phyloP scores from a whole-genome alignment of 1,140 invertebrate species.

The Neodiprion lecontei region DNA sequence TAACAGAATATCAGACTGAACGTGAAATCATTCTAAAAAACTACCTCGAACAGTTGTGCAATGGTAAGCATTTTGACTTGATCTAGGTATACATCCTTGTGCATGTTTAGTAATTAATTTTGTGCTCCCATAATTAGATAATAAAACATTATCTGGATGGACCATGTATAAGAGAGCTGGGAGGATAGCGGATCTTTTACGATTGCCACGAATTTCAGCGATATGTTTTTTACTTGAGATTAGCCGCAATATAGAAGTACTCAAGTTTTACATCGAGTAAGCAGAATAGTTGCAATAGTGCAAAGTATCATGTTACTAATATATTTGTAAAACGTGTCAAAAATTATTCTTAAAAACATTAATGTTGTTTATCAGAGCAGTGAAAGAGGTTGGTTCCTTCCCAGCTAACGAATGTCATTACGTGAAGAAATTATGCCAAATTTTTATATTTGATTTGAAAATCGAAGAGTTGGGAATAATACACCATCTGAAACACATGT shows the following conservation, averaged over 20 bases:
- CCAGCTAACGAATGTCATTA: not conserved
- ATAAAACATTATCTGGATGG: not conserved
- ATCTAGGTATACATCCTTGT: conserved; percentile 14
- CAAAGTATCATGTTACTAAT: conserved; percentile 9
- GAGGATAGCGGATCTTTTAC: conserved; percentile 39
- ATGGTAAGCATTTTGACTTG: conserved; percentile 29
- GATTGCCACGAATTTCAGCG: conserved; percentile 32
- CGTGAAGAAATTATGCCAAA: not conserved
- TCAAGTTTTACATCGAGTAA: conserved; percentile 36
- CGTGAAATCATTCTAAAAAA: conserved; percentile 37
- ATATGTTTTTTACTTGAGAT: conserved; percentile 32
- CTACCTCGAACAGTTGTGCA: conserved; percentile 28
- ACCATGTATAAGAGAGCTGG: conserved; percentile 24
- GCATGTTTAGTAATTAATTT: not conserved
- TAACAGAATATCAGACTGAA: conserved; percentile 31
- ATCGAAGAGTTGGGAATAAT: not conserved
- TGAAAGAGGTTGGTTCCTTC: not conserved
- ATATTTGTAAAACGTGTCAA: not conserved
- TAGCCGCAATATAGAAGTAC: conserved; percentile 26
- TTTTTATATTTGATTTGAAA: not conserved
- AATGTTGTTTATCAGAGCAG: not conserved
- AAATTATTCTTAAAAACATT: no score
- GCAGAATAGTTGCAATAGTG: conserved; percentile 6
- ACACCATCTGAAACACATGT: not conserved
- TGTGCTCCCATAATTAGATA: conserved; percentile 8